These are phyloP conservation scores for Zelleria hepariella DNA, from an alignment of 2,888 invertebrate species.

Conservation along the genomic window DNA sequence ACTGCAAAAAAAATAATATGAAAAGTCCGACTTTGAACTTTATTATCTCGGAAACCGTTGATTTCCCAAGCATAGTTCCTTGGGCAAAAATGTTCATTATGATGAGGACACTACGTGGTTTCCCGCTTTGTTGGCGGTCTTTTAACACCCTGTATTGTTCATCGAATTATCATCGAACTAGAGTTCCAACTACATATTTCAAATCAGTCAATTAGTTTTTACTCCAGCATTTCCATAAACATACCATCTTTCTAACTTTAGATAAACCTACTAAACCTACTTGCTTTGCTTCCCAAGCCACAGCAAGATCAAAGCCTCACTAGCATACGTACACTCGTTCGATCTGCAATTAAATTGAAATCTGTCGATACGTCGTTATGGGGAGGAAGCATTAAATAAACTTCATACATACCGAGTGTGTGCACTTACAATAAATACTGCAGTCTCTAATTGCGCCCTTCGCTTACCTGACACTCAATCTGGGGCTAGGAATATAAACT, in stretches of 20 bases:
- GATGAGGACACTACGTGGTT: too few species aligned
- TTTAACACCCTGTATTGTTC: too few species aligned
- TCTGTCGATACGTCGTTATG: conserved; percentile 13
- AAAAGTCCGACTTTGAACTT: too few species aligned
- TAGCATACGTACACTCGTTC: background rate
- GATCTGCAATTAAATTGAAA: background rate
- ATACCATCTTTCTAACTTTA: background rate
- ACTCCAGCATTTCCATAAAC: too few species aligned
- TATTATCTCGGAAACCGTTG: too few species aligned
- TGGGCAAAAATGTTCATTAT: too few species aligned
- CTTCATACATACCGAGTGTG: conserved; percentile 26
- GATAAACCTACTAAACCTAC: background rate
- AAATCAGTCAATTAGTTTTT: too few species aligned
- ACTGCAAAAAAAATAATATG: too few species aligned
- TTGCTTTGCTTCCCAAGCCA: background rate
- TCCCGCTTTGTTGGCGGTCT: too few species aligned
- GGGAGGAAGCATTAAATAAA: conserved; percentile 23
- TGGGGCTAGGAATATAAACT: background rate
- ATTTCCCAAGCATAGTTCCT: too few species aligned
- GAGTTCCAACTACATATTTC: too few species aligned
- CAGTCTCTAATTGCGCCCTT: conserved; percentile 20
- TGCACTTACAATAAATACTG: conserved; percentile 22
- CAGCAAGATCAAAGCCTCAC: background rate
- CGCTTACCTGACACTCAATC: background rate
- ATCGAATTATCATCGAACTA: too few species aligned